Base-by-base conservation (phyloP, 23 tunicate species). In the Ciona savignyi region DNA sequence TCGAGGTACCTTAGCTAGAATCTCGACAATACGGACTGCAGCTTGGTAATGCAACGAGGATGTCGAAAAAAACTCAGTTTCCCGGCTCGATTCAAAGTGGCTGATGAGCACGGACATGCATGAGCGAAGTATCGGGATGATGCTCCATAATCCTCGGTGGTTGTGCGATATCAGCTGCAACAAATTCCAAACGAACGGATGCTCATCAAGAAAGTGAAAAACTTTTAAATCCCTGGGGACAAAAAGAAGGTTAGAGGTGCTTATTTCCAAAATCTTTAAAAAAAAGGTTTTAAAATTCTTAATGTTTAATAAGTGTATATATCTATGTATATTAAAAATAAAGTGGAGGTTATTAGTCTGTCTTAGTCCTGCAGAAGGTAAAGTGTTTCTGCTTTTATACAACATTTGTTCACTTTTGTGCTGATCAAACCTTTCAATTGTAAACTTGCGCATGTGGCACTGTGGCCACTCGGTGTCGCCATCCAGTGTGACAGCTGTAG, bases 401-500 rank as follows among this genome's bases (percentile, higher is more conserved):
- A n/a, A 20, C 61, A 15, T 49, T 11, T 11, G 19, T 49, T 49
- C 20, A 49, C 61, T 20, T 49, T 49, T 49, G 20, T 49, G 20
- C 20, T 49, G 15, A 49, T 49, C 15, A 49, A 49, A 88, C 96
- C 96, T 82, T 77, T 88, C 96, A 56, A 88, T 85, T 23, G 96
- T 88, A 26, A 83, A 73, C 62, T 82, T 88, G 49, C 82, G 62
- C 35, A 83, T 71, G 62, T 68, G 74, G 25, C 70, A 33, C 25
- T 77, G 70, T 34, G 96, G 96, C 96, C 96, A 88, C 70, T 72
- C 83, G 29, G 71, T 51, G 61, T 82, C 84, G 27, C 89, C 83
- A 72, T 88, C 89, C 29, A 88, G 77, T 0, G 87, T 75, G 29
- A 82, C 35, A 0, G 87, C 42, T 0, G 87, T 82, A 2, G 86